Base-by-base conservation (phyloP, 2,888 invertebrate species). In the Toxonevra muliebris region DNA sequence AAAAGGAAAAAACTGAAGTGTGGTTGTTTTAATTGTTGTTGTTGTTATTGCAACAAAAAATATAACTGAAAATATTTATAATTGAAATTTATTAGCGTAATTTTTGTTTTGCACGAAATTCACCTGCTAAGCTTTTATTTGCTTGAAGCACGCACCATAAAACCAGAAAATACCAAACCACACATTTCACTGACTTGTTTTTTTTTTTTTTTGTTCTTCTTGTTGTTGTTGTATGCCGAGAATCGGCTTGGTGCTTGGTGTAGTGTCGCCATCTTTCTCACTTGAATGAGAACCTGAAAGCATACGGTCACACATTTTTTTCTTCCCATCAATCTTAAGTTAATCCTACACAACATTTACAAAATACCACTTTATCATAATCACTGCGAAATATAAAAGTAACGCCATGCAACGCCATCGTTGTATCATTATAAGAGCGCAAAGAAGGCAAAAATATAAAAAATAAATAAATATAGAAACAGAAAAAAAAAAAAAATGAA, bases 281-380 rank as follows among this genome's bases (percentile, higher is more conserved):
- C 10, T 48, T 7, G 48, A 48, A 48, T 10, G 48, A 7, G 8
- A 48, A 7, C 48, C 5, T 48, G 11, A 48, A 48, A 48, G 48
- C 48, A 30, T 30, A 48, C 13, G n/a, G 15, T n/a, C 48, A 48
- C 11, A n/a, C 8, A 48, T 54, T 63, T 55, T 54, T 59, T 58
- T 7, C 30, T n/a, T n/a, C 41, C 58, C 58, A 65, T 65, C 58
- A 65, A 65, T 65, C 65, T 65, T 65, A 42, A 57, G 52, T 48
- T 58, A 65, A 65, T 65, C 65, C 58, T 11, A 15, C 20, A 48
- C 50, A 59, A 20, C 50, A 52, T 58, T 58, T 59, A 50, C 58
- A 13, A 59, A 58, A 58, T 58, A 17, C 58, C 57, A 52, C 57
- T 65, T 64, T 58, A 52, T 65, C 65, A 65, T 58, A 65, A 58